These are phyloP conservation scores for Olivierus martensii DNA, from an alignment of 1,140 invertebrate genomes.

Conservation along the genomic window DNA sequence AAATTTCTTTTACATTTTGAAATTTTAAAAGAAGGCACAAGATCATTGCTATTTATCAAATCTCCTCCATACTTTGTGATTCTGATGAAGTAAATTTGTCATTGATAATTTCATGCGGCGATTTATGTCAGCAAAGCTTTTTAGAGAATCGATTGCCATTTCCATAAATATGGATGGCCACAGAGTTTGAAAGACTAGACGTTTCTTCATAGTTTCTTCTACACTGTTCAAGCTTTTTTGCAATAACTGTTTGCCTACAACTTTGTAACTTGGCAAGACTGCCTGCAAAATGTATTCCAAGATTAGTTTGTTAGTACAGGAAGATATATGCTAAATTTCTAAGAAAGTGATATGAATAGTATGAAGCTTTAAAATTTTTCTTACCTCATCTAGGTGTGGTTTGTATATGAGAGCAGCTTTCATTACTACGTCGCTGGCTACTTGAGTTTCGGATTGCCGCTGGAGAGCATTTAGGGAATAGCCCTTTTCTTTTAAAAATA, in stretches of 20 bases:
- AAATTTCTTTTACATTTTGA: too few species aligned
- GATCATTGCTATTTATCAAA: too few species aligned
- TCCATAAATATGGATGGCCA: conserved; percentile 15
- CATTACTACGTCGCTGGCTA: conserved; percentile 10
- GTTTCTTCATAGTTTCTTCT: conserved; percentile 9
- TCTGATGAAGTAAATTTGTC: conserved; percentile 7
- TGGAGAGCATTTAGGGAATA: conserved; percentile 14
- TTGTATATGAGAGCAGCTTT: conserved; percentile 14
- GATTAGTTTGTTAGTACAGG: too few species aligned
- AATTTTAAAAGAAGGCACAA: too few species aligned
- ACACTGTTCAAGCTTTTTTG: conserved; percentile 7
- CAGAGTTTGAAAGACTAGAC: conserved; percentile 15
- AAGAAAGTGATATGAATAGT: too few species aligned
- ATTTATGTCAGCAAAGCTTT: conserved; percentile 13
- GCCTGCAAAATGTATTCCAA: conserved; percentile 5
- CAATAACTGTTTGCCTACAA: conserved; percentile 5
- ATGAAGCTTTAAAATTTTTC: not conserved
- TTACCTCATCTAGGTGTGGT: conserved; percentile 11
- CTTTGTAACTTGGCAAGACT: conserved; percentile 14
- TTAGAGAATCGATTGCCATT: conserved; percentile 13
- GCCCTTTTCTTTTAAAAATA: conserved; percentile 15
- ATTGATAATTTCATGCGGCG: conserved; percentile 16
- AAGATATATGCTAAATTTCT: too few species aligned
- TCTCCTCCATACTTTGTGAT: too few species aligned
- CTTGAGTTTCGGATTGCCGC: conserved; percentile 12